Conservation (phyloP, 2,113 vertebrate genomes). For the Turdus rufiventris region DNA sequence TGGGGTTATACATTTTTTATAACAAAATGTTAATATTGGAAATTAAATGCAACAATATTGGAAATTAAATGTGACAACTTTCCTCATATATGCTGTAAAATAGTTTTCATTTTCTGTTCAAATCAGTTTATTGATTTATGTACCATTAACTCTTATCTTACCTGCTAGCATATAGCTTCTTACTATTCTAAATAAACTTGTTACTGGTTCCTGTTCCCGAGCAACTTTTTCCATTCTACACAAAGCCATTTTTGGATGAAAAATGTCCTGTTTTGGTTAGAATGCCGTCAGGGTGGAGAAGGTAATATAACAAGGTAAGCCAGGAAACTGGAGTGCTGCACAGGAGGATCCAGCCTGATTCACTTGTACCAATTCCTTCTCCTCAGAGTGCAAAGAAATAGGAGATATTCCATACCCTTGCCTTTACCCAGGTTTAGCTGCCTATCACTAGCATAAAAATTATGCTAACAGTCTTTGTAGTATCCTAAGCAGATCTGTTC, state of each 20-base stretch:
- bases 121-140: neutral
- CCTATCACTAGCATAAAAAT: neutral
- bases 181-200: neutral
- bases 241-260: neutral
- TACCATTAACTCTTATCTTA: neutral
- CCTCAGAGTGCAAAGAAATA: neutral
- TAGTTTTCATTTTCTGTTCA: neutral
- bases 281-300: neutral
- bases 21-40: neutral
- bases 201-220: neutral
- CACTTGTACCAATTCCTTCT: neutral
- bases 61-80: neutral
- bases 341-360: neutral
- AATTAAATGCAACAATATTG: neutral
- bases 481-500: neutral
- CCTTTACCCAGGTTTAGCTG: neutral
- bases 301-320: fast-evolving
- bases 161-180: neutral
- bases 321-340: neutral
- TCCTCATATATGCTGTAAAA: neutral
- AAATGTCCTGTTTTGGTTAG: neutral
- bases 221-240: neutral
- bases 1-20: neutral
- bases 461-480: neutral
- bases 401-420: neutral